These are phyloP conservation scores for Silvanus unidentatus DNA, from an alignment of 2,888 invertebrate species.

Conservation along the genomic window DNA sequence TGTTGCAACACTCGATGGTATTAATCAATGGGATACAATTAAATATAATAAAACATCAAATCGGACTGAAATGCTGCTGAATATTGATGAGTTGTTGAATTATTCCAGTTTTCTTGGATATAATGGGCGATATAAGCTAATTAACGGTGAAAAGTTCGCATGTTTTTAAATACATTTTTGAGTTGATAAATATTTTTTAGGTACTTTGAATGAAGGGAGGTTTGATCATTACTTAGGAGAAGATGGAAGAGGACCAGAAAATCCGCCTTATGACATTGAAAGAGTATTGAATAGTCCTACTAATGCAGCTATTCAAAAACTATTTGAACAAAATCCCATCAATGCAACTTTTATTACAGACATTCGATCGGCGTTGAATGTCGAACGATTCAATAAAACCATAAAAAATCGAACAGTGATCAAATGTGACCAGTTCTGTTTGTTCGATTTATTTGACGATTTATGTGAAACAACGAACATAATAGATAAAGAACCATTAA, in stretches of 20 bases:
- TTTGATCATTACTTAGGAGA: conserved; percentile 32
- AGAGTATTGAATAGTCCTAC: conserved; percentile 28
- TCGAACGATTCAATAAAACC: too few relatives aligned
- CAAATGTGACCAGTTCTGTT: conserved; percentile 26
- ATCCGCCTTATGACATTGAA: conserved; percentile 27
- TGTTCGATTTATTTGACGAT: conserved; percentile 37
- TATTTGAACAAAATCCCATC: conserved; percentile 44
- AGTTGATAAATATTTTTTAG: too few relatives aligned
- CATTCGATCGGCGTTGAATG: too few relatives aligned
- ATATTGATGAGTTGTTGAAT: conserved; percentile 39
- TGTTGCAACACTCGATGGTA: conserved; percentile 38
- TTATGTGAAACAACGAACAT: conserved; percentile 39
- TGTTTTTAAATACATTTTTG: too few relatives aligned
- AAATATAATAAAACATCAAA: conserved; percentile 21
- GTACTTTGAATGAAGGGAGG: conserved; percentile 15
- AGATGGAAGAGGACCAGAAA: conserved; percentile 22
- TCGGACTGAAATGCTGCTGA: conserved; percentile 28
- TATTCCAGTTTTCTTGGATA: conserved; percentile 39
- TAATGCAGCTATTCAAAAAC: conserved; percentile 30
- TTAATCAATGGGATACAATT: conserved; percentile 41
- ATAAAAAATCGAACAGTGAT: conserved; percentile 6
- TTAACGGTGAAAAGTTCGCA: conserved; percentile 31
- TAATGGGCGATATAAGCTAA: conserved; percentile 35
- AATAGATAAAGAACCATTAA: conserved; percentile 17
- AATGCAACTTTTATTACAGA: conserved; percentile 62